Conservation (phyloP, 2,113 vertebrate species). For the Promerops cafer region DNA sequence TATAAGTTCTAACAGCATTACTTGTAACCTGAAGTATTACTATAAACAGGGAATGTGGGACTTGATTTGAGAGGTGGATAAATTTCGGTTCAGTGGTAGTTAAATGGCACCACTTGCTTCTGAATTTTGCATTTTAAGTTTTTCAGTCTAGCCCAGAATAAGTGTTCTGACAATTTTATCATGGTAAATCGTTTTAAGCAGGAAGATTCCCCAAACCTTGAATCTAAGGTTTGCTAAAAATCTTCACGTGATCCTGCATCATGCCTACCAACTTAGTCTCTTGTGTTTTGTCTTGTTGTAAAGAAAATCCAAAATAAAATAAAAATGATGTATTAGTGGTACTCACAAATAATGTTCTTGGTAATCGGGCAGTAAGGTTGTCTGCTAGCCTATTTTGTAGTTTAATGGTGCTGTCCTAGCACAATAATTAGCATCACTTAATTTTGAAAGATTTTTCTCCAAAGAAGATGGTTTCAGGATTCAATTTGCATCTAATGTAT, state of each 20-base stretch:
- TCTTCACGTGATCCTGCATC: background rate
- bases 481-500: background rate
- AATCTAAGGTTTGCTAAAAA: background rate
- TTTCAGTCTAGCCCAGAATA: background rate
- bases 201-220: background rate
- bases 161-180: background rate
- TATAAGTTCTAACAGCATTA: background rate
- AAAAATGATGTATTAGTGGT: background rate
- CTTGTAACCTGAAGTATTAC: background rate
- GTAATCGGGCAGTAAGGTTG: background rate
- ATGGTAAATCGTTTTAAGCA: background rate
- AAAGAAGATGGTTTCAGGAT: background rate
- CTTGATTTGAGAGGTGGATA: background rate
- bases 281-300: background rate
- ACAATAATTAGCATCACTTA: background rate
- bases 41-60: background rate
- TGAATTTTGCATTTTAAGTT: background rate
- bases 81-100: background rate
- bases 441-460: background rate
- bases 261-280: background rate
- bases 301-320: background rate
- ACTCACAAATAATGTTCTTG: background rate
- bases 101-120: background rate
- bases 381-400: background rate
- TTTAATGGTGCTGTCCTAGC: background rate